Percentiles rank a stretch among this genome's conserved stretches.
Conservation (phyloP, 2,113 vertebrate species). For the Danio rerio region DNA sequence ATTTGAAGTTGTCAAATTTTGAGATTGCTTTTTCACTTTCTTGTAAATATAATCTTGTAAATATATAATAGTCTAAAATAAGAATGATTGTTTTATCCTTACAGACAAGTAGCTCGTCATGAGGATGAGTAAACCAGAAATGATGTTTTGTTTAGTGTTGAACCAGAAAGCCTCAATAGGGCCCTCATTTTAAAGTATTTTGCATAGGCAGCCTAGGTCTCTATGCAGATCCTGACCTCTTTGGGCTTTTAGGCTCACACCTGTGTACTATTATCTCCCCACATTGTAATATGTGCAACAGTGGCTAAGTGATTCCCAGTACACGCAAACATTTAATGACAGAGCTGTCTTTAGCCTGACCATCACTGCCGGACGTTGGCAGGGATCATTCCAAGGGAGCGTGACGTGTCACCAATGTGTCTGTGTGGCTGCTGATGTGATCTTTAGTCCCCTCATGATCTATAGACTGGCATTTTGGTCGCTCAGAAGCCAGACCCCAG, state of each 20-base stretch:
- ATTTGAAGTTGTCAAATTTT: too few species aligned
- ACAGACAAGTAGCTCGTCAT: background rate
- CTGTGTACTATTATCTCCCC: conserved; percentile 5
- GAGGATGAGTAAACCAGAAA: background rate
- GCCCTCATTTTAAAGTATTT: background rate
- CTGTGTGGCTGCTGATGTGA: conserved; percentile 92
- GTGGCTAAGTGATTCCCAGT: conserved; percentile 75
- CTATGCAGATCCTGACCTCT: conserved; percentile 26
- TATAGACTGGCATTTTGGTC: conserved; percentile 99
- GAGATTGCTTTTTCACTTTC: too few species aligned
- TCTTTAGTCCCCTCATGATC: conserved; percentile 98
- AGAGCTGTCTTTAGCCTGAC: conserved; percentile 95
- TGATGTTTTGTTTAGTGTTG: conserved; percentile 2
- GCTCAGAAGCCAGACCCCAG: conserved; percentile 77
- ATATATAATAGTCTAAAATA: background rate
- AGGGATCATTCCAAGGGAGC: conserved; percentile 87
- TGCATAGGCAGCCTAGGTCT: conserved; percentile 18
- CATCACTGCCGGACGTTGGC: conserved; percentile 89
- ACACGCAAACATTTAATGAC: conserved; percentile 87
- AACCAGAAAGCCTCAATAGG: background rate
- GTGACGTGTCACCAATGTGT: conserved; percentile 93
- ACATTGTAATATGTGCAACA: conserved; percentile 87
- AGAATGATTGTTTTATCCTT: background rate
- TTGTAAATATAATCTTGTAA: too few species aligned
- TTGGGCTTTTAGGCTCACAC: conserved; percentile 25